phyloP scores from a whole-genome alignment of 2,113 vertebrate species.

The Lagopus muta region DNA sequence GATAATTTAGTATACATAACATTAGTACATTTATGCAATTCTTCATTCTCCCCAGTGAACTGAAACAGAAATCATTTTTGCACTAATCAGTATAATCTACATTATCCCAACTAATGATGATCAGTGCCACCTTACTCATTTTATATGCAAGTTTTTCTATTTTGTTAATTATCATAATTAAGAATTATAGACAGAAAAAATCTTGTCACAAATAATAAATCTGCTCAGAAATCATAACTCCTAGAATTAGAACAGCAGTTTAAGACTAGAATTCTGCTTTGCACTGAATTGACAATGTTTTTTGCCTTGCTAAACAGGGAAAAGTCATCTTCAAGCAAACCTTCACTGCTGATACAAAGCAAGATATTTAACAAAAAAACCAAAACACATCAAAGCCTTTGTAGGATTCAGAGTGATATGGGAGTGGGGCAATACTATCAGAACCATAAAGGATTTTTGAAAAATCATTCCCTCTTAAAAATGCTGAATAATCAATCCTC shows the following conservation, averaged over 20 bases:
- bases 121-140: not conserved
- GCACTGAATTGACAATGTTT: not conserved
- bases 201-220: not conserved
- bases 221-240: not conserved
- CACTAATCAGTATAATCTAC: not conserved
- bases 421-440: not conserved
- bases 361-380: not conserved
- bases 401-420: not conserved
- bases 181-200: not conserved
- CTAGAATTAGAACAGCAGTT: not conserved
- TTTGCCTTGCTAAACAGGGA: not conserved
- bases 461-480: not conserved
- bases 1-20: not conserved
- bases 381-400: not conserved
- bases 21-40: not conserved
- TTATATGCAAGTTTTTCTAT: not conserved
- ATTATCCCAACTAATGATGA: not conserved
- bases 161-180: not conserved
- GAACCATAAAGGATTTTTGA: not conserved
- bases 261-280: not conserved
- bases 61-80: not conserved
- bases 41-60: not conserved
- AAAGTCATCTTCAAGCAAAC: not conserved
- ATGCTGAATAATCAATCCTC: not conserved
- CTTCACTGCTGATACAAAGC: not conserved